phyloP scores from a whole-genome alignment of 2,888 invertebrate species.

The Hirtodrosophila duncani region DNA sequence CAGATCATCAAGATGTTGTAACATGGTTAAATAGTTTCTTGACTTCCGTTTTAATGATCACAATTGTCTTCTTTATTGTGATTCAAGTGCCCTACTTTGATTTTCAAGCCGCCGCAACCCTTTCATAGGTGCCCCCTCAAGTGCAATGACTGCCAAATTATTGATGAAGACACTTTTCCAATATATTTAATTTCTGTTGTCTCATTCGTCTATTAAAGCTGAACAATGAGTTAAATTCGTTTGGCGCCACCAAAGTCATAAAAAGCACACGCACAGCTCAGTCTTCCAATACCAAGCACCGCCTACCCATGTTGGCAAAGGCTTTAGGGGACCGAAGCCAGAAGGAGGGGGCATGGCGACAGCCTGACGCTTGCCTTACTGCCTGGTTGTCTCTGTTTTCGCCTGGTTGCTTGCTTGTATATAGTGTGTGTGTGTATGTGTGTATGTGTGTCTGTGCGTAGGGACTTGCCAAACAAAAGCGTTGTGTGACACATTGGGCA shows the following conservation, averaged over 20 bases:
- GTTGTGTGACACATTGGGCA: slow-evolving; percentile 47
- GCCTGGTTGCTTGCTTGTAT: too few species aligned
- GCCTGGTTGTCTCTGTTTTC: neutral
- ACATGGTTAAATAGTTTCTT: too few species aligned
- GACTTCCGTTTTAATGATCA: too few species aligned
- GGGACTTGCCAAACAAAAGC: slow-evolving; percentile 23
- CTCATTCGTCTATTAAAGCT: slow-evolving; percentile 35
- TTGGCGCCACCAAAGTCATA: slow-evolving; percentile 63
- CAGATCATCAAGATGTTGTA: too few species aligned
- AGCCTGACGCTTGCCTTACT: slow-evolving; percentile 21
- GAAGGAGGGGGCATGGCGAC: slow-evolving; percentile 45
- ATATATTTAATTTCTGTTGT: slow-evolving; percentile 24
- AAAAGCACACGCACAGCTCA: slow-evolving; percentile 48
- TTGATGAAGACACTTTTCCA: neutral
- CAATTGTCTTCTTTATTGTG: too few species aligned
- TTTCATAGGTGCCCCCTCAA: too few species aligned
- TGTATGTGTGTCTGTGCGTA: too few species aligned
- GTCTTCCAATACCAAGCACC: neutral
- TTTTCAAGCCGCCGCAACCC: too few species aligned
- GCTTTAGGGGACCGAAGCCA: slow-evolving; percentile 9
- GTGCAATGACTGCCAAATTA: too few species aligned
- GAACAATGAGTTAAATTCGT: slow-evolving; percentile 31
- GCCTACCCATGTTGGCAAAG: slow-evolving; percentile 1
- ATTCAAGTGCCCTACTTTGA: too few species aligned
- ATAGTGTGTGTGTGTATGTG: too few species aligned